Conservation (phyloP, 2,888 invertebrate species). For the Hydropsyche betteni region DNA sequence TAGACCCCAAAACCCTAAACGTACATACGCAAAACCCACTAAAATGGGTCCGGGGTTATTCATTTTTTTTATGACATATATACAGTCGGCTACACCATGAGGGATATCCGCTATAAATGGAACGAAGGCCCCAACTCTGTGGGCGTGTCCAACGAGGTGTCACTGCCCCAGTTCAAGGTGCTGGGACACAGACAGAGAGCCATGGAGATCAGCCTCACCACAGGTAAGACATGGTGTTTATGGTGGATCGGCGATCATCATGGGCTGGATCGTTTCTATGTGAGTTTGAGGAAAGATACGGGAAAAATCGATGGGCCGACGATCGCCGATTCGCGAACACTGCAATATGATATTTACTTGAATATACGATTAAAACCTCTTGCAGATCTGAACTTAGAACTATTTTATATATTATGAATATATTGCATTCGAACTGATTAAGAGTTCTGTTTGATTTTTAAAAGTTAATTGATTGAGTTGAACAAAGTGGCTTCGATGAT, state of each 20-base stretch:
- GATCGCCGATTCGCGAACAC: too few species aligned
- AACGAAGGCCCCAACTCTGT: slow-evolving; percentile 95
- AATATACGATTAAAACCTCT: slow-evolving; percentile 15
- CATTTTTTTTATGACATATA: slow-evolving; percentile 42
- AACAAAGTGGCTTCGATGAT: slow-evolving; percentile 41
- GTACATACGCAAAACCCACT: slow-evolving; percentile 62
- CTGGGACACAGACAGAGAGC: slow-evolving; percentile 95
- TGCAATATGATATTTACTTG: too few species aligned
- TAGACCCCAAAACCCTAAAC: slow-evolving; percentile 50
- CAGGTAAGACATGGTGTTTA: slow-evolving; percentile 75
- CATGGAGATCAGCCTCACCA: slow-evolving; percentile 95
- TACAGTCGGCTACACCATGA: slow-evolving; percentile 97
- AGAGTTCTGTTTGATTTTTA: slow-evolving; percentile 27
- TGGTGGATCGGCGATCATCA: slow-evolving; percentile 54
- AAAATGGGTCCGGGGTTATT: slow-evolving; percentile 66
- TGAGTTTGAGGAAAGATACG: too few species aligned
- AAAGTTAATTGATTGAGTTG: slow-evolving; percentile 29
- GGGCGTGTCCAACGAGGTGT: slow-evolving; percentile 94
- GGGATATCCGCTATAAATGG: slow-evolving; percentile 98
- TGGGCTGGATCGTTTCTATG: too few species aligned
- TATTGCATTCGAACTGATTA: neutral
- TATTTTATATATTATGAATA: slow-evolving; percentile 45
- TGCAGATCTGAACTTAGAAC: slow-evolving; percentile 37
- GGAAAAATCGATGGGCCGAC: too few species aligned
- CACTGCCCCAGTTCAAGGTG: slow-evolving; percentile 97